These are phyloP conservation scores for Drosophila multiciliata DNA, from an alignment of 2,888 invertebrate genomes.

Conservation along the genomic window DNA sequence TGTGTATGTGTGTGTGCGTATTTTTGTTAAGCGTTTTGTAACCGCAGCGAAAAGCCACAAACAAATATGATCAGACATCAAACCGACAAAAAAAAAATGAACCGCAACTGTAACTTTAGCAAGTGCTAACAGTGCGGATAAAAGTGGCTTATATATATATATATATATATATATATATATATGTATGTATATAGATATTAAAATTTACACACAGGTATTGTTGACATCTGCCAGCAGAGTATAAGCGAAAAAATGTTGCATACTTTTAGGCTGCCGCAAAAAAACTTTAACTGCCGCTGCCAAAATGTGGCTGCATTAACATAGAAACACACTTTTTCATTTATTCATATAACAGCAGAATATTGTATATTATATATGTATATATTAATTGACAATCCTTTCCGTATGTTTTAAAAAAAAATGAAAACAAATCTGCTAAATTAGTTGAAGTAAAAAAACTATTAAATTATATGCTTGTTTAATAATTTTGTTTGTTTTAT, in stretches of 20 bases:
- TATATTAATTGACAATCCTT: conserved; percentile 40
- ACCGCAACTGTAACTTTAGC: conserved; percentile 9
- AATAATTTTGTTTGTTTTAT: not conserved
- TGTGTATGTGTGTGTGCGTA: conserved; percentile 22
- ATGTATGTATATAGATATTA: not conserved
- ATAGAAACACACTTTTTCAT: conserved; percentile 6
- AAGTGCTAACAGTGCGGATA: conserved; percentile 62
- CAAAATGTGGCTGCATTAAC: conserved; percentile 10
- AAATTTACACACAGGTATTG: conserved; percentile 21
- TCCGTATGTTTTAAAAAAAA: conserved; percentile 5
- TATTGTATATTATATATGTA: no score
- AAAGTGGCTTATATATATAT: conserved; percentile 53
- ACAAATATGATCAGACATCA: conserved; percentile 78
- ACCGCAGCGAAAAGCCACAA: conserved; percentile 72
- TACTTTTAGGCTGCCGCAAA: conserved; percentile 59
- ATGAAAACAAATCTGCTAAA: not conserved
- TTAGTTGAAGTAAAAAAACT: not conserved
- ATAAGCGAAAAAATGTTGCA: conserved; percentile 49
- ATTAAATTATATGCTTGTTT: not conserved
- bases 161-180: conserved; percentile 3
- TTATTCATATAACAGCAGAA: not conserved
- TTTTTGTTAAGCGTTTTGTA: conserved; percentile 61
- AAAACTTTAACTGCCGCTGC: conserved; percentile 31
- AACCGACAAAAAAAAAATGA: conserved; percentile 37
- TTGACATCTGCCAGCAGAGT: conserved; percentile 34